Percentiles rank a stretch among this genome's conserved stretches.
phyloP scores from a whole-genome alignment of 2,888 invertebrate species.

The Serripes groenlandicus region DNA sequence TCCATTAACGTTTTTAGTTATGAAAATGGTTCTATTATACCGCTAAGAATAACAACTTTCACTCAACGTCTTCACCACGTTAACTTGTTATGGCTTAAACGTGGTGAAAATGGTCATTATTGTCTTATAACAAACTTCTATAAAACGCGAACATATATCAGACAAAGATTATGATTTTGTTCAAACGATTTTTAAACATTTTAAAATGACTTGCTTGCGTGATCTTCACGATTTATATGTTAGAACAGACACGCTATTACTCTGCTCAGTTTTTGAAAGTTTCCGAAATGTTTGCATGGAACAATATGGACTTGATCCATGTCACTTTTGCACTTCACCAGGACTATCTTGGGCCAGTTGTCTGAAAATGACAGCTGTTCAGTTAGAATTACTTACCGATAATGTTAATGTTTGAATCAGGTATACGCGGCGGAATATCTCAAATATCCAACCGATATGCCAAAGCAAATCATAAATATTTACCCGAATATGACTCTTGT shows the following conservation, averaged over 20 bases:
- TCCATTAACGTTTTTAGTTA: slow-evolving; percentile 57
- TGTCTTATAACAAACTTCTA: slow-evolving; percentile 45
- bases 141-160: slow-evolving; percentile 48
- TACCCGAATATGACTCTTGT: neutral
- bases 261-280: slow-evolving; percentile 36
- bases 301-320: slow-evolving; percentile 48
- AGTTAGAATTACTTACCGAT: slow-evolving; percentile 25
- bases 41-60: slow-evolving; percentile 31
- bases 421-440: slow-evolving; percentile 25
- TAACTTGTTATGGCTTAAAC: slow-evolving; percentile 49
- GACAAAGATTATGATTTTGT: slow-evolving; percentile 56
- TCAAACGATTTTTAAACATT: slow-evolving; percentile 37
- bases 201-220: slow-evolving; percentile 23
- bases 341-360: slow-evolving; percentile 47
- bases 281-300: slow-evolving; percentile 39
- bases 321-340: slow-evolving; percentile 50
- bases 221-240: slow-evolving; percentile 49
- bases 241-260: slow-evolving; percentile 36
- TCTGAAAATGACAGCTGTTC: slow-evolving; percentile 34
- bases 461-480: slow-evolving; percentile 15
- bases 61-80: slow-evolving; percentile 39
- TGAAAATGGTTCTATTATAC: slow-evolving; percentile 44
- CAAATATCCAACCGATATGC: neutral
- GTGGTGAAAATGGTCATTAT: slow-evolving; percentile 44
- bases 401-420: slow-evolving; percentile 24